Base-by-base conservation (phyloP, 2,888 invertebrate species). In the Sphecodes monilicornis region DNA sequence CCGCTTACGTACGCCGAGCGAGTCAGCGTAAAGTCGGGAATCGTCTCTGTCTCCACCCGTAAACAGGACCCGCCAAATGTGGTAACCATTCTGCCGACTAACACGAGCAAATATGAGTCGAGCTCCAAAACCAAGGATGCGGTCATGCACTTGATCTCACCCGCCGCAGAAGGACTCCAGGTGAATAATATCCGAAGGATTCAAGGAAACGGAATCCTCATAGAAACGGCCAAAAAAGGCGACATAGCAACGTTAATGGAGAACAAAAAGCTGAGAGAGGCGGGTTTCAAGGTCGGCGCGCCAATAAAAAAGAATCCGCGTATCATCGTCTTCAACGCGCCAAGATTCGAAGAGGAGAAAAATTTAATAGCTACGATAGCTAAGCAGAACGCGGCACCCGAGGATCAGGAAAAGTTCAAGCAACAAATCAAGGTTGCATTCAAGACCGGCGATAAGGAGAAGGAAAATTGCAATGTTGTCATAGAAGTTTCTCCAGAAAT, bases 401-500 rank as follows among this genome's bases (percentile, higher is more conserved):
- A n/a, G n/a, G 43, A 43, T 8, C 5, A 43, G 43, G 43, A 5
- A 11, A 43, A 43, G 11, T 43, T 43, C 43, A 5, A 11, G n/a
- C n/a, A n/a, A n/a, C n/a, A n/a, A n/a, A n/a, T n/a, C n/a, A 76
- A 68, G 83, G 83, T 0, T n/a, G n/a, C n/a, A n/a, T n/a, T n/a
- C n/a, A n/a, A n/a, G n/a, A n/a, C n/a, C n/a, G n/a, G n/a, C n/a
- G 54, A 70, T 22, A 83, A 29, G 4, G 16, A 4, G 0, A 75
- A 29, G 1, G 76, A 79, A 0, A 10, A 1, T 13, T 76, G 54
- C 32, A 83, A 83, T 43, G 26, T 50, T n/a, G 46, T 83, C 0
- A 11, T 83, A 0, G 79, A 83, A 3, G 57, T 29, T n/a, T n/a
- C 0, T 66, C 78, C 0, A 43, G 11, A 13, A 54, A 66, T 22